These are phyloP conservation scores for Stegodyphus mimosarum DNA, from an alignment of 1,140 invertebrate genomes.

Conservation along the genomic window DNA sequence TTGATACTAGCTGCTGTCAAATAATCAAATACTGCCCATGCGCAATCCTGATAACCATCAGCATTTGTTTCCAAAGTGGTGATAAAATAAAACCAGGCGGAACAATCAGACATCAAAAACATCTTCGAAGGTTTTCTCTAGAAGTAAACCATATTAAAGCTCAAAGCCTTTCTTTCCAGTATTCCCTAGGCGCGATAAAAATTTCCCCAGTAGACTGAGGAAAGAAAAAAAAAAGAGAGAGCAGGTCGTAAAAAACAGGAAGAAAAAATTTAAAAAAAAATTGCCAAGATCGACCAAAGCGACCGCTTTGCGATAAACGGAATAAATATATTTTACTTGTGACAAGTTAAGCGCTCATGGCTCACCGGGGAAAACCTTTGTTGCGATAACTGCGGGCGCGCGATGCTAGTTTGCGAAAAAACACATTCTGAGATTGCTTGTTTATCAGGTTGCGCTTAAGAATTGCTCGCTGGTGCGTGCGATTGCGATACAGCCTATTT, in stretches of 20 bases:
- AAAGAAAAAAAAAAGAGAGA: not conserved
- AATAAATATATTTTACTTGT: slow-evolving; percentile 52
- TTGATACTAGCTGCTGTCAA: no score
- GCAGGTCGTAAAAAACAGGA: slow-evolving; percentile 14
- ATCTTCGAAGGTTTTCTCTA: no score
- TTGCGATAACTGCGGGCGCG: slow-evolving; percentile 23
- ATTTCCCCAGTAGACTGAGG: slow-evolving; percentile 24
- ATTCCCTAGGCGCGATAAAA: slow-evolving; percentile 12
- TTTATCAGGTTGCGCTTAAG: slow-evolving; percentile 24
- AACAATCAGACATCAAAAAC: no score
- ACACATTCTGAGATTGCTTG: slow-evolving; percentile 23
- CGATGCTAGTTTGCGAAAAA: not conserved
- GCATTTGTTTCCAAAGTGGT: no score
- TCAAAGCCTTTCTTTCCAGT: not conserved
- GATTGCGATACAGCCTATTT: no score
- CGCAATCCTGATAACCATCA: no score
- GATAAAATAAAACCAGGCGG: no score
- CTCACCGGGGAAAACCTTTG: slow-evolving; percentile 7
- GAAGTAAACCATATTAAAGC: slow-evolving; percentile 4
- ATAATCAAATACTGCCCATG: no score
- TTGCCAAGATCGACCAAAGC: not conserved
- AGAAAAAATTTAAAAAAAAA: no score
- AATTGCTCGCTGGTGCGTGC: not conserved
- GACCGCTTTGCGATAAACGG: slow-evolving; percentile 29
- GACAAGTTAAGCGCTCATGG: slow-evolving; percentile 50